Evolutionary conservation across 2,888 invertebrate species (phyloP).

Genomic region (Agonopterix alstromeriana): DNA sequence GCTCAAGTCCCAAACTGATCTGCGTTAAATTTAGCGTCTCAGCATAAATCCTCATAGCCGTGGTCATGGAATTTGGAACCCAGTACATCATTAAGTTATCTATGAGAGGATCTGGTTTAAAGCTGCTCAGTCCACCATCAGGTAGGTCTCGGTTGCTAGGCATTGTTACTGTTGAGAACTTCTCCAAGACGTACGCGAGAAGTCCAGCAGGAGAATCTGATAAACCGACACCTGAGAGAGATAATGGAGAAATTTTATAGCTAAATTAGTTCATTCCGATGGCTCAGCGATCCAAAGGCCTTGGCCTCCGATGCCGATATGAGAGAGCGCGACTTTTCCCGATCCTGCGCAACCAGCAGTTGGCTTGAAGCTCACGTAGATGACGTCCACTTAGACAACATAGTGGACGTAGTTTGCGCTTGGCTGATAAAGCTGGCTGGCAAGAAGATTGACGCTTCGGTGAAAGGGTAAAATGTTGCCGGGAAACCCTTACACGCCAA

Average conservation of each 20-base stretch:
- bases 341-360: too few species aligned
- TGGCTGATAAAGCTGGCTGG: too few species aligned
- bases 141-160: conserved; percentile 34
- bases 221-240: conserved; percentile 78
- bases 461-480: too few species aligned
- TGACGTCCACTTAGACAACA: too few species aligned
- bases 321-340: too few species aligned
- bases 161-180: conserved; percentile 75
- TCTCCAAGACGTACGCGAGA: conserved; percentile 89
- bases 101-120: conserved; percentile 79
- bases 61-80: conserved; percentile 81
- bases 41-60: conserved; percentile 81
- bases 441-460: too few species aligned
- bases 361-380: too few species aligned
- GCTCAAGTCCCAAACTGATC: conserved; percentile 28
- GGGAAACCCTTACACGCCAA: too few species aligned
- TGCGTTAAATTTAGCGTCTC: conserved; percentile 57
- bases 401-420: too few species aligned
- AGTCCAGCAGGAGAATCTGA: conserved; percentile 87
- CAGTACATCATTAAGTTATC: conserved; percentile 89
- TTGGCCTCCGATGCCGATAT: too few species aligned
- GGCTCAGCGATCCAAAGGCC: too few species aligned
- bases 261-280: too few species aligned
- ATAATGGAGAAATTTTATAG: background rate
- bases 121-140: conserved; percentile 81